phyloP scores from a whole-genome alignment of 2,113 vertebrate genomes.

The Probosciger aterrimus region DNA sequence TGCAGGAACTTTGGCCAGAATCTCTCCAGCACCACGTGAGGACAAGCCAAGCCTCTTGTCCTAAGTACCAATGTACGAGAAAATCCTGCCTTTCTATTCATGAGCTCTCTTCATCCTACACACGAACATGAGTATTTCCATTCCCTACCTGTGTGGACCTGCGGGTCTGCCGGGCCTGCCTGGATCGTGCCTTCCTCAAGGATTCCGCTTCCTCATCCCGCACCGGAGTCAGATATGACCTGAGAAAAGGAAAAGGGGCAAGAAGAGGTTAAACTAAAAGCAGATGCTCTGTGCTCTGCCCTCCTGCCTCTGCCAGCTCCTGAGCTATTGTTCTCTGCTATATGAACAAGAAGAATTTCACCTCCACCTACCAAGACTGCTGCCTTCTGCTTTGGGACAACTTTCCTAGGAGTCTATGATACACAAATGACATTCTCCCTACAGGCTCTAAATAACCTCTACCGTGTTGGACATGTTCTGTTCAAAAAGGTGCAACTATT shows the following conservation, averaged over 20 bases:
- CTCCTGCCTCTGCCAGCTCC: not conserved
- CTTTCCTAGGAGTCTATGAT: not conserved
- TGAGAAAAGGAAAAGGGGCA: not conserved
- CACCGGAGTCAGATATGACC: slow-evolving; percentile 84
- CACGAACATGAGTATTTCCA: fast-evolving
- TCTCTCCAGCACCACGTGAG: not conserved
- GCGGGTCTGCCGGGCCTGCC: slow-evolving; percentile 91
- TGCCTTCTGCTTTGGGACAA: not conserved
- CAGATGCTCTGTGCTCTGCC: not conserved
- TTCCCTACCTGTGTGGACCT: slow-evolving; percentile 88
- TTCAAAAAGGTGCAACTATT: not conserved
- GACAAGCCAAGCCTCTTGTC: not conserved
- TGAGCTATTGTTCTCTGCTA: not conserved
- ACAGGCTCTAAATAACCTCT: not conserved
- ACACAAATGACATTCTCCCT: not conserved
- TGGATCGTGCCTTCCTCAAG: slow-evolving; percentile 89
- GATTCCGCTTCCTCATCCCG: slow-evolving; percentile 93
- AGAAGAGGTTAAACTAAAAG: not conserved
- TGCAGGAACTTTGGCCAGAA: not conserved
- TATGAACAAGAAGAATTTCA: not conserved
- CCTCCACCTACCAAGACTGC: not conserved
- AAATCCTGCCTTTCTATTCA: not conserved
- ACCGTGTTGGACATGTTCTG: not conserved
- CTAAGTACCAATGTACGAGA: not conserved
- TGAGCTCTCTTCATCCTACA: not conserved